A percentile compares a stretch with the other conserved stretches of the same genome.
phyloP scores from a whole-genome alignment of 2,888 invertebrate species.

The Psylliodes chrysocephalus region DNA sequence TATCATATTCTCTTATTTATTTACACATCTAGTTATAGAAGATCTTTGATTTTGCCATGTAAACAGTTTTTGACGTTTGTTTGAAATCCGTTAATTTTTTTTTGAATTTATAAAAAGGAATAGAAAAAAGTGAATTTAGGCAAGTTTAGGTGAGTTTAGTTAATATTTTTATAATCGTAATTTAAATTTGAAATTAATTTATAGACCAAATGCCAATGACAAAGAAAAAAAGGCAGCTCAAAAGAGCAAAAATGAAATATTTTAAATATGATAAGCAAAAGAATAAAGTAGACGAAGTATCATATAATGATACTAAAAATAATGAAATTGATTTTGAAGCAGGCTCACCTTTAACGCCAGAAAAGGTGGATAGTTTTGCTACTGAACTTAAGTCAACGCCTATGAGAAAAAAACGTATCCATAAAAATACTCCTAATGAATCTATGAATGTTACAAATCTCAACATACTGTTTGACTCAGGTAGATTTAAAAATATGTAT shows the following conservation, averaged over 20 bases:
- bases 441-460: constrained; percentile 51
- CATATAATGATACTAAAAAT: background rate
- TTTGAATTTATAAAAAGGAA: no score
- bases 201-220: background rate
- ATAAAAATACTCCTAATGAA: constrained; percentile 22
- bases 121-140: no score
- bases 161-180: no score
- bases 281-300: background rate
- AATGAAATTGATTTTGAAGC: background rate
- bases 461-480: constrained; percentile 49
- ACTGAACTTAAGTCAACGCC: constrained; percentile 30
- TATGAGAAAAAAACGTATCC: constrained; percentile 41
- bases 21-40: no score
- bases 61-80: no score
- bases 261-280: background rate
- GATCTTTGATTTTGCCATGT: no score
- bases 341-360: background rate
- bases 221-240: background rate
- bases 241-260: background rate
- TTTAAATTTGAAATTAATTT: no score
- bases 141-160: no score
- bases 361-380: background rate
- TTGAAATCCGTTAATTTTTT: no score
- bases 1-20: no score
- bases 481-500: no score